Base-by-base conservation (phyloP, 2,113 vertebrate species). In the Acanthisitta chloris region DNA sequence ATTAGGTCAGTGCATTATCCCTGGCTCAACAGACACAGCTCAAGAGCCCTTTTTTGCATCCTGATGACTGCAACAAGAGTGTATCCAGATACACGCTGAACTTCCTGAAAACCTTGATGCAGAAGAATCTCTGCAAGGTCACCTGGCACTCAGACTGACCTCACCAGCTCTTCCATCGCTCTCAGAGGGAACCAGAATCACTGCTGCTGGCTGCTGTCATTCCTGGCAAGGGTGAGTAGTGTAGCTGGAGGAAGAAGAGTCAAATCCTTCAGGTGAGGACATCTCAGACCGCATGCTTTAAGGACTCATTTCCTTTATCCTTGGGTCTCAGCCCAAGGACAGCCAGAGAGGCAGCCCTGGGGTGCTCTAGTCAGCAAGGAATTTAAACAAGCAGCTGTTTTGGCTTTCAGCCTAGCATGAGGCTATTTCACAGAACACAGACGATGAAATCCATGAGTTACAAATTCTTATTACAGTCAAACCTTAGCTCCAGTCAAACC, bases 401-500 rank as follows among this genome's bases (percentile, higher is more conserved):
- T 93, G 87, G 65, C 81, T 91, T 91, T 91, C 70, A 93, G 84
- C 73, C 78, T 55, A 59, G 40, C 15, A 59, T 51, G 65, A 89
- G 43, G 40, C 55, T 87, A 19, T 87, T 94, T 92, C 59, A 43
- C 46, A 62, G 59, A 84, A 65, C 59, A 81, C 24, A 81, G 82
- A 72, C 2, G 6, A 54, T 64, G 31, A 81, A 93, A 91, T 71
- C 13, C 14, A 17, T 26, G 34, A 83, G 25, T 58, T 82, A 82
- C 19, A 49, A 38, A 66, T 46, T 71, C 25, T 81, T 2, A 21
- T 81, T 86, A 92, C 51, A 84, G 26, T 71, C 46, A 86, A 51
- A 81, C 18, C 9, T 67, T 52, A 62, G 28, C 12, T 76, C 34
- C 57, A 67, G n/a, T 69, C 34, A 78, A 84, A 79, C 19, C 8